Conservation (phyloP, 2,888 invertebrate species). For the Pseudoips prasinana region DNA sequence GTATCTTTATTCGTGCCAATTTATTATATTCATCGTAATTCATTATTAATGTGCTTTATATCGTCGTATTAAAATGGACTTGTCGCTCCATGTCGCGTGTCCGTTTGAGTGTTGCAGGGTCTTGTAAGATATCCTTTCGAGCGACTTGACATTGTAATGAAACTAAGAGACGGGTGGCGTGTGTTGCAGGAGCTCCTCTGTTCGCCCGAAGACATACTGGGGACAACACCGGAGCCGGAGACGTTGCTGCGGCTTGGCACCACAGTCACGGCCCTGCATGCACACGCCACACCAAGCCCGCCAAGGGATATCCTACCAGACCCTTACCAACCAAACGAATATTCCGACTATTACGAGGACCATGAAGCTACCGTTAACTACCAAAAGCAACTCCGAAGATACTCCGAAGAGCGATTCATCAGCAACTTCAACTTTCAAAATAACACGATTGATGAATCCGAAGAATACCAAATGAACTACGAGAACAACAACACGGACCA, state of each 20-base stretch:
- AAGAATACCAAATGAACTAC: constrained; percentile 59
- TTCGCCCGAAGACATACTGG: constrained; percentile 83
- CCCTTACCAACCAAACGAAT: constrained; percentile 36
- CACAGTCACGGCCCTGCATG: constrained; percentile 43
- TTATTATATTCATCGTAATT: too few species aligned
- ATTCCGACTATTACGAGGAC: constrained; percentile 39
- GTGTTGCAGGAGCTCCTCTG: constrained; percentile 87
- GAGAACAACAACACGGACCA: constrained; percentile 60
- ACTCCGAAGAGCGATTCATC: constrained; percentile 61
- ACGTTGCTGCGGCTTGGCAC: too few species aligned
- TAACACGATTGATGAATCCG: constrained; percentile 61
- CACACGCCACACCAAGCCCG: constrained; percentile 73
- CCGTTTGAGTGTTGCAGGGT: constrained; percentile 66
- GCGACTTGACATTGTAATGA: constrained; percentile 47
- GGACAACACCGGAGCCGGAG: constrained; percentile 11
- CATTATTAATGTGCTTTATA: too few species aligned
- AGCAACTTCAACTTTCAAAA: constrained; percentile 56
- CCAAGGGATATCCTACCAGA: constrained; percentile 72
- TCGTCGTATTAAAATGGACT: neutral
- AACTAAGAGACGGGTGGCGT: constrained; percentile 77
- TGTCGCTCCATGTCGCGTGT: constrained; percentile 23
- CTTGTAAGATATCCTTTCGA: constrained; percentile 62
- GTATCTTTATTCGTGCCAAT: too few species aligned
- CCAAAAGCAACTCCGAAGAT: constrained; percentile 49
- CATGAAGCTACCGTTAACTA: constrained; percentile 44